Evolutionary conservation across 2,888 invertebrate species (phyloP).

Genomic region (Melikaiella ostensackeni): DNA sequence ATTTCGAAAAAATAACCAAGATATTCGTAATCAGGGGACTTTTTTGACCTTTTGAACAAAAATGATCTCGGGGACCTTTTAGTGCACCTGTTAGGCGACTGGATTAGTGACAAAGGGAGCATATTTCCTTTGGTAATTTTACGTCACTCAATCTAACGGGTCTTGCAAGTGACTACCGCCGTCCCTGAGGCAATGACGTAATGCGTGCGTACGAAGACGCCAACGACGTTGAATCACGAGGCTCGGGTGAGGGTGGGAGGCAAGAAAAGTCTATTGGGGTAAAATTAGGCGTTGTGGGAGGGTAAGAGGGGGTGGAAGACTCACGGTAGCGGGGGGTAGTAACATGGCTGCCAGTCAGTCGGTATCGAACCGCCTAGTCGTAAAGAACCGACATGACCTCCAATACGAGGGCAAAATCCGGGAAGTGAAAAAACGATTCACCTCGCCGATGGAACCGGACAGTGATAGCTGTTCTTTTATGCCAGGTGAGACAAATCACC

Average conservation of each 20-base stretch:
- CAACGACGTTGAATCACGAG: constrained; percentile 46
- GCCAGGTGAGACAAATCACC: constrained; percentile 4
- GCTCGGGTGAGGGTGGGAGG: constrained; percentile 37
- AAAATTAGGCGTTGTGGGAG: constrained; percentile 43
- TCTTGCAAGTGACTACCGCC: constrained; percentile 14
- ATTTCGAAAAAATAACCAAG: no score
- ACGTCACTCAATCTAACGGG: constrained; percentile 20
- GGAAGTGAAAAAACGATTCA: constrained; percentile 22
- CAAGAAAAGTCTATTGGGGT: constrained; percentile 40
- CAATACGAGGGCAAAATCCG: constrained; percentile 23
- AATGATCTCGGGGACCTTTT: no score
- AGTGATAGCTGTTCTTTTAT: background rate
- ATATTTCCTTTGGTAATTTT: background rate
- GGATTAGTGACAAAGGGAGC: no score
- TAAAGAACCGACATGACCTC: constrained; percentile 45
- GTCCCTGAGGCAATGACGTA: constrained; percentile 35
- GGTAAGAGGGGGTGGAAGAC: constrained; percentile 56
- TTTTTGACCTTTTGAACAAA: no score
- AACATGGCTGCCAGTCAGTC: constrained; percentile 73
- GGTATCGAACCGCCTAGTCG: constrained; percentile 71
- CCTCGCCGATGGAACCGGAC: constrained; percentile 25
- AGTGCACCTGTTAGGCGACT: no score
- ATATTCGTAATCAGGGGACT: no score
- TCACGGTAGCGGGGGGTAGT: constrained; percentile 64
- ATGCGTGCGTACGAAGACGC: constrained; percentile 45